A percentile compares a stretch with the other conserved stretches of the same genome.
phyloP scores from a whole-genome alignment of 2,113 vertebrate species.

The Brachionichthys hirsutus region DNA sequence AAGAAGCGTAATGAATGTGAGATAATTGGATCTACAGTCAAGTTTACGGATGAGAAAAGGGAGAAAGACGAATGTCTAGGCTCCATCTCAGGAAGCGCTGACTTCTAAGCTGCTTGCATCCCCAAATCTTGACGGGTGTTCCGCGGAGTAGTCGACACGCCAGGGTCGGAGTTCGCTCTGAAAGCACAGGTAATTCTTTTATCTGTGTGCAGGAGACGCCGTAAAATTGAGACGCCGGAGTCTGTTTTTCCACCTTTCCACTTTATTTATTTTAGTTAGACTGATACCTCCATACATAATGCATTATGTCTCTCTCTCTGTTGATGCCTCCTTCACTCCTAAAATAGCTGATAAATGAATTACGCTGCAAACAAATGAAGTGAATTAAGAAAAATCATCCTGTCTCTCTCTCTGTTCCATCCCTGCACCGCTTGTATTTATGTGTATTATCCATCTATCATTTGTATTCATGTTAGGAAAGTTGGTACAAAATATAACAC shows the following conservation, averaged over 20 bases:
- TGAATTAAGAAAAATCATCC: conserved; percentile 17
- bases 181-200: conserved; percentile 51
- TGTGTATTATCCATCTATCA: conserved; percentile 8
- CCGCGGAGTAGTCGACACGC: conserved; percentile 32
- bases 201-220: conserved; percentile 23
- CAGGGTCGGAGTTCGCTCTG: conserved; percentile 20
- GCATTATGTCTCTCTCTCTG: conserved; percentile 33
- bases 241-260: neutral
- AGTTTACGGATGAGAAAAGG: neutral
- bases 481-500: conserved; percentile 1
- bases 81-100: conserved; percentile 43
- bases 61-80: conserved; percentile 2
- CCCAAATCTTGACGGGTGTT: conserved; percentile 48
- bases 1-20: neutral
- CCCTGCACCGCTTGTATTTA: conserved; percentile 5
- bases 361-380: conserved; percentile 39
- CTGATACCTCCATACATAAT: conserved; percentile 60
- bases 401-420: conserved; percentile 18
- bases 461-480: conserved; percentile 28
- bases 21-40: conserved; percentile 6
- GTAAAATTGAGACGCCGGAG: conserved; percentile 17
- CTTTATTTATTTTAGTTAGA: conserved; percentile 34
- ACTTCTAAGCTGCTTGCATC: conserved; percentile 43
- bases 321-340: conserved; percentile 37
- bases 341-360: conserved; percentile 62